Percentiles rank a stretch among this genome's conserved stretches.
phyloP scores from a whole-genome alignment of 1,140 invertebrate species.

The Macrostomum lignano region DNA sequence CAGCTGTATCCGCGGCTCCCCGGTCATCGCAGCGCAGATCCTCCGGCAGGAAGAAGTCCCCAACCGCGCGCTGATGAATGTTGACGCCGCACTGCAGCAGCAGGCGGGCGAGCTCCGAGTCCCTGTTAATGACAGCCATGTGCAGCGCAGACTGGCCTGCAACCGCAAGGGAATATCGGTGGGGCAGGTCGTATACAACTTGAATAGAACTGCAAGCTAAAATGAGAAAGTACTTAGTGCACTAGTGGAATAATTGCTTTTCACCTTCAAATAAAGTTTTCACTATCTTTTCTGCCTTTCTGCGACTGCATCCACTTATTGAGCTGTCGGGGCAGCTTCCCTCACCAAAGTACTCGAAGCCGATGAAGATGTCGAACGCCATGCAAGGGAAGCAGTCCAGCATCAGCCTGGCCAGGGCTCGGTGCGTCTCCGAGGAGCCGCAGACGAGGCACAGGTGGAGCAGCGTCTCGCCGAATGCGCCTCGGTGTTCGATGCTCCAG shows the following conservation, averaged over 20 bases:
- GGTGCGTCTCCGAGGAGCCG: conserved; percentile 53
- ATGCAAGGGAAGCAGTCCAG: conserved; percentile 65
- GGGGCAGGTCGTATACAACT: no score
- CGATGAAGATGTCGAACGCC: conserved; percentile 72
- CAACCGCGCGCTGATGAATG: conserved; percentile 63
- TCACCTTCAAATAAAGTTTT: no score
- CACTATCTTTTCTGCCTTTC: no score
- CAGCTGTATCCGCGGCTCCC: no score
- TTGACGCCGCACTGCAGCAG: conserved; percentile 60
- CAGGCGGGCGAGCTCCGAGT: conserved; percentile 73
- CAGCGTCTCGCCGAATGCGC: conserved; percentile 66
- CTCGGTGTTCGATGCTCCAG: conserved; percentile 83
- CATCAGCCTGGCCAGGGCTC: conserved; percentile 48
- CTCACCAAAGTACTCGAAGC: conserved; percentile 74
- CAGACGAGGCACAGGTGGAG: conserved; percentile 77
- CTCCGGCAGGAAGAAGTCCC: conserved; percentile 47
- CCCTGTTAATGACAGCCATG: conserved; percentile 73
- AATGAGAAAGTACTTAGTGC: no score
- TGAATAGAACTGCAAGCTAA: no score
- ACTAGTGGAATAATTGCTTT: no score
- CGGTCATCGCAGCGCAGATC: no score
- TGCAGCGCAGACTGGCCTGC: conserved; percentile 70
- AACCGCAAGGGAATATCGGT: no score
- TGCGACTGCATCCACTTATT: no score
- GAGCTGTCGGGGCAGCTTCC: no score